A percentile compares a stretch with the other conserved stretches of the same genome.
Conservation (phyloP, 2,113 vertebrate genomes). For the Gnathonemus longibarbis region DNA sequence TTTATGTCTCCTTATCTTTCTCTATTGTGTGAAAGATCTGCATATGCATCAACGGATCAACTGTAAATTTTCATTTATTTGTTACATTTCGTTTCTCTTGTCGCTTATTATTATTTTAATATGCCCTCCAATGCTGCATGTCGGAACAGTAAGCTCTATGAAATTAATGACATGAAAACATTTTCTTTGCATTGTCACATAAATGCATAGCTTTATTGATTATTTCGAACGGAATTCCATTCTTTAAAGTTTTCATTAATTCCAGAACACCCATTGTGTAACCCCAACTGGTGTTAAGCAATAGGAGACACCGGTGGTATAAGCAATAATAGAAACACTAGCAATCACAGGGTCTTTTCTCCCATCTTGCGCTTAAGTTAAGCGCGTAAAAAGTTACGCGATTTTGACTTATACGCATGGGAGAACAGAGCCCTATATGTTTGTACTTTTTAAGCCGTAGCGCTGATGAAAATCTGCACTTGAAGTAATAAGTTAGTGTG, state of each 20-base stretch:
- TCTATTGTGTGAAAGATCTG: neutral
- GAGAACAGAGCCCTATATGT: neutral
- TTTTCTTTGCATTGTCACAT: neutral
- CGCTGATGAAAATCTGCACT: neutral
- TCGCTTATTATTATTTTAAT: neutral
- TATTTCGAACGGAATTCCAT: neutral
- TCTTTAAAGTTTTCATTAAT: neutral
- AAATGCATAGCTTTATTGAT: neutral
- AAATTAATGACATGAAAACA: neutral
- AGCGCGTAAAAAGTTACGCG: neutral
- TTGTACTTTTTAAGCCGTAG: neutral
- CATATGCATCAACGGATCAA: neutral
- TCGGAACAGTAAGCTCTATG: neutral
- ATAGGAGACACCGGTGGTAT: neutral
- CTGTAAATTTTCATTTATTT: neutral
- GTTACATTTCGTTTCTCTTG: neutral
- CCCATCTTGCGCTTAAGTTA: neutral
- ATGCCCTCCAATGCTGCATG: neutral
- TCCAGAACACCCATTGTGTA: neutral
- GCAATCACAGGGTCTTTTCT: neutral
- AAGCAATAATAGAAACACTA: neutral
- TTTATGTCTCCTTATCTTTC: neutral
- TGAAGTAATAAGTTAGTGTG: neutral
- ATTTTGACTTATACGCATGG: neutral
- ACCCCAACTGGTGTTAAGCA: neutral